These are phyloP conservation scores for Diaprepes abbreviatus DNA, from an alignment of 2,888 invertebrate species.

Conservation along the genomic window DNA sequence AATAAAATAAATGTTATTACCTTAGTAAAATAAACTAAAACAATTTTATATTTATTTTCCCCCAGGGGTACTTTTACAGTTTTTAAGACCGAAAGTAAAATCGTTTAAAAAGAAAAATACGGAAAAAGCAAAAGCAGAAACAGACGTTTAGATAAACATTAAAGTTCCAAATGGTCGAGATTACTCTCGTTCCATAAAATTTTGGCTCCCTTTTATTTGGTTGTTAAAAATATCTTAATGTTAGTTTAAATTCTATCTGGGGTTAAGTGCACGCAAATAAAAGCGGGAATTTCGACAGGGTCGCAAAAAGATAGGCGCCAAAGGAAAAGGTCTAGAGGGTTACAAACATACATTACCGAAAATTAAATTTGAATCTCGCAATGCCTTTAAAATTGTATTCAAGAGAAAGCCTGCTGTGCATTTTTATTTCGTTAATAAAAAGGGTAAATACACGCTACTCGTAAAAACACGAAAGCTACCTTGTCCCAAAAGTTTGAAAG, in stretches of 20 bases:
- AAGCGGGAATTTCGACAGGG: conserved; percentile 49
- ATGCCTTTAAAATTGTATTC: conserved; percentile 19
- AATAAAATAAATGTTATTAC: too few relatives aligned
- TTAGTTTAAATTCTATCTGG: conserved; percentile 65
- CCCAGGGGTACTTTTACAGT: not conserved
- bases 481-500: too few relatives aligned
- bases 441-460: not conserved
- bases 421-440: conserved; percentile 13
- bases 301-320: conserved; percentile 21
- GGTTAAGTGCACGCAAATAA: conserved; percentile 66
- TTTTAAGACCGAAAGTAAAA: conserved; percentile 8
- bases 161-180: conserved; percentile 62
- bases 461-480: too few relatives aligned
- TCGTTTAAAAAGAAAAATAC: conserved; percentile 25
- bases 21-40: not conserved
- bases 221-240: conserved; percentile 67
- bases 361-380: conserved; percentile 40
- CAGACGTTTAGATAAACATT: conserved; percentile 64
- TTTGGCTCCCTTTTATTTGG: conserved; percentile 62
- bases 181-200: conserved; percentile 63
- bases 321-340: conserved; percentile 32
- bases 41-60: conserved; percentile 22
- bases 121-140: conserved; percentile 36
- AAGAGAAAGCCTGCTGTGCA: conserved; percentile 20
- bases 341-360: conserved; percentile 39